These are phyloP conservation scores for Tipula lateralis DNA, from an alignment of 2,888 invertebrate species.

Conservation along the genomic window DNA sequence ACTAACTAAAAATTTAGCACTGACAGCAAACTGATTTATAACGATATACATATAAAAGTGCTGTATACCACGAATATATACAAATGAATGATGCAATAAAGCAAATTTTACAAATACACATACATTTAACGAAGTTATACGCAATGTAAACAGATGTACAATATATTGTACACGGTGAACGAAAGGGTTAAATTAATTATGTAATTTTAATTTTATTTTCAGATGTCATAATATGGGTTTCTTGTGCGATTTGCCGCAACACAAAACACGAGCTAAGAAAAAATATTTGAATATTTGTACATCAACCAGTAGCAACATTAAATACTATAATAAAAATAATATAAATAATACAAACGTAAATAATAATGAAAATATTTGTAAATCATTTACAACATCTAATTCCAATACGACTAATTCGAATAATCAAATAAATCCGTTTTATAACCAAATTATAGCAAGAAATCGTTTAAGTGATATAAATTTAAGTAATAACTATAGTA, in stretches of 20 bases:
- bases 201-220: slow-evolving; percentile 49
- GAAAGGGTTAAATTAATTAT: neutral
- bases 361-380: slow-evolving; percentile 31
- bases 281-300: slow-evolving; percentile 32
- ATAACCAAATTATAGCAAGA: neutral
- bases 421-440: neutral
- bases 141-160: no score
- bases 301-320: slow-evolving; percentile 28
- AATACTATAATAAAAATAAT: slow-evolving; percentile 28
- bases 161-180: no score
- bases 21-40: no score
- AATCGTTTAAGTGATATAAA: slow-evolving; percentile 26
- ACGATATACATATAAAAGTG: no score
- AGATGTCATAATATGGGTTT: slow-evolving; percentile 92
- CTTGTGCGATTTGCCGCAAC: slow-evolving; percentile 73
- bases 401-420: neutral
- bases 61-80: no score
- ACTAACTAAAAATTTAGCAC: no score
- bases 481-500: neutral
- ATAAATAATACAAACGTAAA: slow-evolving; percentile 31
- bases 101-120: no score
- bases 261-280: slow-evolving; percentile 28
- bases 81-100: no score
- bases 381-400: slow-evolving; percentile 34
- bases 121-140: no score